Evolutionary conservation across 35 echinoderm and acorn worm genomes (phyloP), one percentile per base, ranked within the genome.

Genomic region (Hemicentrotus pulcherrimus): DNA sequence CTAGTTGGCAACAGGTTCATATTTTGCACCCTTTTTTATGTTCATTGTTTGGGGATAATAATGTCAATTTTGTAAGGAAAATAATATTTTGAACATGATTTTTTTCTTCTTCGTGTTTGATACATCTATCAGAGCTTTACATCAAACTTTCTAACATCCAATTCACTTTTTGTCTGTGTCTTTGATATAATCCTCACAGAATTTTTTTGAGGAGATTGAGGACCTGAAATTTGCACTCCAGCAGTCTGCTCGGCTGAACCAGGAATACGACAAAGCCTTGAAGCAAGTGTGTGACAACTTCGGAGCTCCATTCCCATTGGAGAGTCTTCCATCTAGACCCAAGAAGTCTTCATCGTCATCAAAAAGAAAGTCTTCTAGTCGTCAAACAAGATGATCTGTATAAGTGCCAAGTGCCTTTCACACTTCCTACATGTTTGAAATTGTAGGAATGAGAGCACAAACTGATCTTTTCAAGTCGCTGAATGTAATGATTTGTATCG

Each of bases 161-260:
- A n/a, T 78, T 22, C 0, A 78, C 6, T n/a, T n/a, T 28, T 28
- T 24, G 9, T 55, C 15, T 55, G 10, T 55, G 50, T 15, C 50
- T 33, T 86, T 86, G 3, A 30, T 85, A 30, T 95, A 12, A 94
- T 86, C 86, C 90, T 35, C 46, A 10, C 41, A 99, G 98, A 97
- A 96, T 70, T 99, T 99, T 95, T 99, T 99, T 96, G 98, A 99
- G 88, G 98, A 99, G 95, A 97, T 99, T 31, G 98, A 99, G 95
- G 98, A 99, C 78, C 88, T 99, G 91, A 99, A 99, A 91, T 99
- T 87, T 96, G 98, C 98, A 16, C 95, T 99, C 18, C 98, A 99
- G 16, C 96, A 97, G 87, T 99, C 98, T 15, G 98, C 98, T 32
- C 97, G 95, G 94, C 94, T 99, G 46, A 99, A 99, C 95, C 94